phyloP scores from a whole-genome alignment of 1,140 invertebrate species.

The Lordiphosa clarofinis region DNA sequence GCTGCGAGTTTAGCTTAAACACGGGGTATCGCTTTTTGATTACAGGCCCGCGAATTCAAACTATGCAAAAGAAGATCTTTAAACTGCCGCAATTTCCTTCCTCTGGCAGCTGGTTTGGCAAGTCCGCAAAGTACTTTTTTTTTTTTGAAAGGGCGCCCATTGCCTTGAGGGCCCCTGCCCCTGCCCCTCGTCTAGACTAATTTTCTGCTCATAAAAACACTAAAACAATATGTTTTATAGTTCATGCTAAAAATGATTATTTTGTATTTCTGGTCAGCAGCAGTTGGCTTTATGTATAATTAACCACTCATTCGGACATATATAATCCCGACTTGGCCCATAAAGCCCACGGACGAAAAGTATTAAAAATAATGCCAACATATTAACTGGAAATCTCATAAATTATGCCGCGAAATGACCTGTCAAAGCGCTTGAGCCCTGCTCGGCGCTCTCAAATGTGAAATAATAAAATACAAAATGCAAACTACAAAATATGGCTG shows the following conservation, averaged over 20 bases:
- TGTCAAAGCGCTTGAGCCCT: slow-evolving; percentile 17
- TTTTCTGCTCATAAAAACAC: slow-evolving; percentile 67
- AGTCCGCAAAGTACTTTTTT: too few species aligned
- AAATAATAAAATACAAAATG: slow-evolving; percentile 32
- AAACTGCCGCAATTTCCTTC: too few species aligned
- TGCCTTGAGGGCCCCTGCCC: neutral
- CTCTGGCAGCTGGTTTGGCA: too few species aligned
- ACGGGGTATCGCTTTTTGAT: too few species aligned
- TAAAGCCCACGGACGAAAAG: slow-evolving; percentile 3
- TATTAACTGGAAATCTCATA: slow-evolving; percentile 73
- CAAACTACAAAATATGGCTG: slow-evolving; percentile 38
- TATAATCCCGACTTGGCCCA: slow-evolving; percentile 46
- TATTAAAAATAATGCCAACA: slow-evolving; percentile 65
- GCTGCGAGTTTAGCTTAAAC: too few species aligned
- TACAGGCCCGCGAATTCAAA: too few species aligned
- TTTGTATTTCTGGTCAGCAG: slow-evolving; percentile 22
- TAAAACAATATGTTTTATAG: slow-evolving; percentile 57
- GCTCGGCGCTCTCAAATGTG: neutral
- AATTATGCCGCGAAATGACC: slow-evolving; percentile 62
- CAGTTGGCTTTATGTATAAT: slow-evolving; percentile 47
- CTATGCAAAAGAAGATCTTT: too few species aligned
- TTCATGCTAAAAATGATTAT: slow-evolving; percentile 27
- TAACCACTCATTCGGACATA: slow-evolving; percentile 40
- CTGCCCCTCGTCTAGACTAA: slow-evolving; percentile 41
- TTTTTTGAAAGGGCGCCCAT: too few species aligned